Evolutionary conservation across 2,888 invertebrate genomes (phyloP).

Genomic region (Ectemnius lituratus): DNA sequence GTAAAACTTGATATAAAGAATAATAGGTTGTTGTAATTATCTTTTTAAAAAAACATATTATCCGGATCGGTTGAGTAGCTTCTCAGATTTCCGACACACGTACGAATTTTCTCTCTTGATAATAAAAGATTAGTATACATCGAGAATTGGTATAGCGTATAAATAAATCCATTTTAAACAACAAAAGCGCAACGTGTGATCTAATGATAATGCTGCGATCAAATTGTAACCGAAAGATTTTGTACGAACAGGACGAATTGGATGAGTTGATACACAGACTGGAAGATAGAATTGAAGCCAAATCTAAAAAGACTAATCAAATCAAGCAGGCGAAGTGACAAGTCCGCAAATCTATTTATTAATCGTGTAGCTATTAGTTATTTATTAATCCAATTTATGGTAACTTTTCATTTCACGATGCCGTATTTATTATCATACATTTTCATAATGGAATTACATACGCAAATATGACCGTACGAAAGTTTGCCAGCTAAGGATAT

Average conservation of each 20-base stretch:
- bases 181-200: neutral
- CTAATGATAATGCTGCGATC: slow-evolving; percentile 12
- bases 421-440: slow-evolving; percentile 42
- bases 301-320: slow-evolving; percentile 78
- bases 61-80: no score
- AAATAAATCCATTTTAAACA: neutral
- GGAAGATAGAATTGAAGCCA: slow-evolving; percentile 78
- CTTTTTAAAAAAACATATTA: no score
- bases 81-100: no score
- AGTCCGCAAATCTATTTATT: slow-evolving; percentile 47
- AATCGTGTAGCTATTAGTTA: slow-evolving; percentile 55
- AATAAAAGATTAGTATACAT: no score
- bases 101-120: no score
- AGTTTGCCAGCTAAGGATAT: no score
- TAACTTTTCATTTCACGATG: slow-evolving; percentile 31
- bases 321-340: slow-evolving; percentile 70
- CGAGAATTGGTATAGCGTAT: no score
- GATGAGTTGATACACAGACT: slow-evolving; percentile 78
- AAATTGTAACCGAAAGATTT: slow-evolving; percentile 24
- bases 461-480: no score
- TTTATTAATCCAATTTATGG: slow-evolving; percentile 44
- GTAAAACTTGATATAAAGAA: no score
- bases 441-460: slow-evolving; percentile 18
- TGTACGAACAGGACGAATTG: slow-evolving; percentile 75
- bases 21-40: no score